Base-by-base conservation (phyloP, 35 echinoderm and acorn worm genomes). In the Holothuria glaberrima region DNA sequence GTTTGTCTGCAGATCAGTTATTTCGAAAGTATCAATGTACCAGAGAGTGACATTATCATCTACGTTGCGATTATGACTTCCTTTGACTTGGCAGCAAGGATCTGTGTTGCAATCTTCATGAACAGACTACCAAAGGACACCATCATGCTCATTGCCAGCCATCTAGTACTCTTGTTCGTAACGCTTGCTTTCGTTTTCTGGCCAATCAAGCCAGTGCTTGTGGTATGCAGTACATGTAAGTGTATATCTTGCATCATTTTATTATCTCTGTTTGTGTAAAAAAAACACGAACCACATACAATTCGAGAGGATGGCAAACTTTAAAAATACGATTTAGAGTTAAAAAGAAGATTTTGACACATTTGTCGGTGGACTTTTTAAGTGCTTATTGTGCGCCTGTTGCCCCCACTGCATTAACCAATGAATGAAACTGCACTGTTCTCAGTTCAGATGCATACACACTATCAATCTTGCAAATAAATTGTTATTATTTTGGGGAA, bases 21-120 rank as follows among this genome's bases (percentile, higher is more conserved):
- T 26, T 83, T 83, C 60, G 80, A 83, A 54, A 83, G 80, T 22
- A 83, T 83, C 36, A 30, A 46, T 30, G 27, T 33, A 27, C 56
- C 80, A 17, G 54, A 48, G 29, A 54, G 33, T 31, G 80, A 83
- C 26, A 83, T 83, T 9, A 19, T 83, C 27, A 17, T 83, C 9
- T 61, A 83, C 18, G 52, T 83, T 14, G 29, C 80, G 0, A 30
- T 83, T 28, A 61, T 61, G 80, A 83, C 54, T 5, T 24, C 58
- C 17, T 30, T 31, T 14, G 80, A 83, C 58, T n/a, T 83, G n/a
- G 26, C 33, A 3, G 54, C 56, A 14, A 83, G 56, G 57, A 10
- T 78, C 5, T 26, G n/a, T 6, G 50, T 78, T 36, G 27, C 26
- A 7, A 4, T 78, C 0, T 13, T 78, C 20, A 38, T 48, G 50